Evolutionary conservation across 2,888 invertebrate species (phyloP).

Genomic region (Himalopsyche kuldschensis): DNA sequence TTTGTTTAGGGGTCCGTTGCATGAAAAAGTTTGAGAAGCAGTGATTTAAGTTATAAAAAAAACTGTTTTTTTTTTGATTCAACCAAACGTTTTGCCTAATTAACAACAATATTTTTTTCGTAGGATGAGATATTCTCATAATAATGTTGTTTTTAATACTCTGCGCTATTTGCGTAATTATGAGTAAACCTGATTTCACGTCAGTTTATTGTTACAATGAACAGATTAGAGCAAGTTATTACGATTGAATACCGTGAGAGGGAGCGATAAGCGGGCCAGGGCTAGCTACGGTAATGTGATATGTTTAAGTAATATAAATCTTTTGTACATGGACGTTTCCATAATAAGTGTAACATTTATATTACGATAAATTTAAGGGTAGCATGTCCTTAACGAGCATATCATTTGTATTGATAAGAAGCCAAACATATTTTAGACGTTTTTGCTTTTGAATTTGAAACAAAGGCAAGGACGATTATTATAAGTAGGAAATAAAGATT

Average conservation of each 20-base stretch:
- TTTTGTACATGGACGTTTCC: constrained; percentile 5
- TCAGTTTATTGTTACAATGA: too few species aligned
- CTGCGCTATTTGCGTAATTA: too few species aligned
- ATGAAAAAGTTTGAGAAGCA: too few species aligned
- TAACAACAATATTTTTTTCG: too few species aligned
- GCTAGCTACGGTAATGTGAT: neutral
- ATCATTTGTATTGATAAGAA: constrained; percentile 37
- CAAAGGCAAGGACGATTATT: neutral
- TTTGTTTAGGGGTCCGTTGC: too few species aligned
- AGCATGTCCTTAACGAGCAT: constrained; percentile 38
- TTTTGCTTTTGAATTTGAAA: constrained; percentile 1
- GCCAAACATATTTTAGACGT: constrained; percentile 32
- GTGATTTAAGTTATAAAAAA: too few species aligned
- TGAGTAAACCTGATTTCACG: too few species aligned
- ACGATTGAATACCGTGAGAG: neutral
- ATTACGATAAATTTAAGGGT: constrained; percentile 4
- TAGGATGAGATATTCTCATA: too few species aligned
- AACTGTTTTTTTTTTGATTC: too few species aligned
- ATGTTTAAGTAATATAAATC: neutral
- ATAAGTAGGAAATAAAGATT: constrained; percentile 27
- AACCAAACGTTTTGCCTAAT: too few species aligned
- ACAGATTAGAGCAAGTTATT: neutral
- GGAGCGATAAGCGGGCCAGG: neutral
- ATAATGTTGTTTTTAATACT: too few species aligned
- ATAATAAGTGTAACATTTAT: neutral